Evolutionary conservation across 2,113 vertebrate species (phyloP).

Genomic region (Chloropsis cyanopogon): DNA sequence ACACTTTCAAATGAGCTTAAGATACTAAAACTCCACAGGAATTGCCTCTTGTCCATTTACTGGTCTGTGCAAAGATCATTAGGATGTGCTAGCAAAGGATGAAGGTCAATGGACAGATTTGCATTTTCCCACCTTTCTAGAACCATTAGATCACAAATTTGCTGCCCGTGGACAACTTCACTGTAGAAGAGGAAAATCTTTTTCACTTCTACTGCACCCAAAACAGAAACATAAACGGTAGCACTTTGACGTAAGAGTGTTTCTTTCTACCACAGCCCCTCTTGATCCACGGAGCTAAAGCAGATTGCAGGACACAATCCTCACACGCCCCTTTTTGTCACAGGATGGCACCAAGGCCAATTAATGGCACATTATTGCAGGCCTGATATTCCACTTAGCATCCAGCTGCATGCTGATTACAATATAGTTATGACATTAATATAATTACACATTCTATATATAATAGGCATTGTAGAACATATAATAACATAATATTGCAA

Average conservation of each 20-base stretch:
- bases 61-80: background rate
- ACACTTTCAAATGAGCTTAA: background rate
- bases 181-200: background rate
- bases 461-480: background rate
- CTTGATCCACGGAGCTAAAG: background rate
- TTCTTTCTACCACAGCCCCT: background rate
- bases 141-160: background rate
- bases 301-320: background rate
- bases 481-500: background rate
- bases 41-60: background rate
- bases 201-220: background rate
- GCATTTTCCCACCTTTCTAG: background rate
- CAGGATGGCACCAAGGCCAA: background rate
- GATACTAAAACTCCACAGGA: background rate
- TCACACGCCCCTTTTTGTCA: background rate
- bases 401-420: background rate
- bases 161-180: background rate
- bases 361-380: background rate
- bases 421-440: constrained; percentile 21
- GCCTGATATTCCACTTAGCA: background rate
- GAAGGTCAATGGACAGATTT: background rate
- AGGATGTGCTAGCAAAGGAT: background rate
- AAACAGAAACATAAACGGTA: background rate
- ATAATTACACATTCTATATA: constrained; percentile 2
- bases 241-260: background rate